Conservation (phyloP, 2,888 invertebrate species). For the Drosophila peninsularis region DNA sequence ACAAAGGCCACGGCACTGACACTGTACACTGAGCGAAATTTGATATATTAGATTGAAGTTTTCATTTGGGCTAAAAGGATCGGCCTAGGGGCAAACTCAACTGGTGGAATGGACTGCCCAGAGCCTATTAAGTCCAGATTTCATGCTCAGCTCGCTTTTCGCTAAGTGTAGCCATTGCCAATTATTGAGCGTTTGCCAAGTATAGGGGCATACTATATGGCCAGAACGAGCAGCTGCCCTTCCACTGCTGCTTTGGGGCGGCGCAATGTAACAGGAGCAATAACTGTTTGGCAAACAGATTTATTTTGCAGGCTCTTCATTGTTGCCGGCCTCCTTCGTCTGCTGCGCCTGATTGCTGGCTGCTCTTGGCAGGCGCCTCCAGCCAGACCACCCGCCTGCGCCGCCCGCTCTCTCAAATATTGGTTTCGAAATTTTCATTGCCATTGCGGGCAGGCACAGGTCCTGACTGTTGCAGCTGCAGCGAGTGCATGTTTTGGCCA, state of each 20-base stretch:
- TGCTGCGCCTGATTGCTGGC: slow-evolving; percentile 1
- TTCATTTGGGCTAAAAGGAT: no score
- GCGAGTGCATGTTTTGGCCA: slow-evolving; percentile 60
- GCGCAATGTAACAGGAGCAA: slow-evolving; percentile 72
- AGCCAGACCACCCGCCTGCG: not conserved
- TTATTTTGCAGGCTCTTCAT: slow-evolving; percentile 61
- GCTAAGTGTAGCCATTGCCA: slow-evolving; percentile 43
- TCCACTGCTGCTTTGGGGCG: slow-evolving; percentile 51
- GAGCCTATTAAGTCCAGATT: no score
- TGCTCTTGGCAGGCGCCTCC: slow-evolving; percentile 6
- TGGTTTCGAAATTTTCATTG: slow-evolving; percentile 75
- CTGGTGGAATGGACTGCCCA: no score
- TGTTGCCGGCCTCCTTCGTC: slow-evolving; percentile 15
- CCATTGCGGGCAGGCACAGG: slow-evolving; percentile 53
- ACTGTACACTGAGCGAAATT: slow-evolving; percentile 15
- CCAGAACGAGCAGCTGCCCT: slow-evolving; percentile 39
- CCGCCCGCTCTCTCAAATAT: slow-evolving; percentile 59
- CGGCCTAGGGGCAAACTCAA: no score
- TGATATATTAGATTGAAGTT: no score
- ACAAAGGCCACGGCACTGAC: slow-evolving; percentile 33
- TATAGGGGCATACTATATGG: slow-evolving; percentile 62
- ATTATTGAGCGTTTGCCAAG: slow-evolving; percentile 77
- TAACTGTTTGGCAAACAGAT: slow-evolving; percentile 82
- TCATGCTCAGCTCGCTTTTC: no score
- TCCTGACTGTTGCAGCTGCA: slow-evolving; percentile 41